Conservation (phyloP, 2,113 vertebrate genomes). For the Lasiurus cinereus region DNA sequence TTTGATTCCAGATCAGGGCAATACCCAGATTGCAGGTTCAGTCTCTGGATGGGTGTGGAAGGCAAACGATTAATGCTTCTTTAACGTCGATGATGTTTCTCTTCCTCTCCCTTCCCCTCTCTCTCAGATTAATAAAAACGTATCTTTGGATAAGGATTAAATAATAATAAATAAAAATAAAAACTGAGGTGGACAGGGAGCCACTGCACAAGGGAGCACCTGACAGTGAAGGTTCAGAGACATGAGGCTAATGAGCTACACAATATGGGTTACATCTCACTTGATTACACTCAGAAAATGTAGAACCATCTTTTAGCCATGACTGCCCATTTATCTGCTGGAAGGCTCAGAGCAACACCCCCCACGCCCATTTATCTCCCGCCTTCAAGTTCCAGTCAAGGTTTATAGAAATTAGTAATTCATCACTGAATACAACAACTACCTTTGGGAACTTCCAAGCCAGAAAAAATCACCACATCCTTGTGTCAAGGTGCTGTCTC, state of each 20-base stretch:
- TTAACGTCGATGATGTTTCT: background rate
- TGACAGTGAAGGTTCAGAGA: conserved; percentile 69
- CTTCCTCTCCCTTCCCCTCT: background rate
- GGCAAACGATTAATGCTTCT: background rate
- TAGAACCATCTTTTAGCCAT: conserved; percentile 70
- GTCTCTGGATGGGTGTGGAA: background rate
- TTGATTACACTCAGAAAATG: conserved; percentile 76
- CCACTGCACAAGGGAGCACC: background rate
- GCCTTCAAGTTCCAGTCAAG: conserved; percentile 77
- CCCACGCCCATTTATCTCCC: conserved; percentile 69
- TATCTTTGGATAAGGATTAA: background rate
- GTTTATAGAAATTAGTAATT: conserved; percentile 81
- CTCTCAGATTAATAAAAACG: background rate
- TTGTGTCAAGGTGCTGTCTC: conserved; percentile 55
- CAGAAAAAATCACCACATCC: conserved; percentile 41
- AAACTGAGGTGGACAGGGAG: background rate
- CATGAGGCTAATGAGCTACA: conserved; percentile 74
- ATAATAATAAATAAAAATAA: background rate
- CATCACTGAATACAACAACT: conserved; percentile 63
- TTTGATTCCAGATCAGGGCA: background rate
- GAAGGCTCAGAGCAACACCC: conserved; percentile 37
- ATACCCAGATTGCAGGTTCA: background rate
- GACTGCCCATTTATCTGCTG: conserved; percentile 74
- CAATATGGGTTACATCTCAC: conserved; percentile 79
- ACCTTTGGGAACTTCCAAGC: conserved; percentile 46